These are phyloP conservation scores for Puma concolor DNA, from an alignment of 2,113 vertebrate species.

Conservation along the genomic window DNA sequence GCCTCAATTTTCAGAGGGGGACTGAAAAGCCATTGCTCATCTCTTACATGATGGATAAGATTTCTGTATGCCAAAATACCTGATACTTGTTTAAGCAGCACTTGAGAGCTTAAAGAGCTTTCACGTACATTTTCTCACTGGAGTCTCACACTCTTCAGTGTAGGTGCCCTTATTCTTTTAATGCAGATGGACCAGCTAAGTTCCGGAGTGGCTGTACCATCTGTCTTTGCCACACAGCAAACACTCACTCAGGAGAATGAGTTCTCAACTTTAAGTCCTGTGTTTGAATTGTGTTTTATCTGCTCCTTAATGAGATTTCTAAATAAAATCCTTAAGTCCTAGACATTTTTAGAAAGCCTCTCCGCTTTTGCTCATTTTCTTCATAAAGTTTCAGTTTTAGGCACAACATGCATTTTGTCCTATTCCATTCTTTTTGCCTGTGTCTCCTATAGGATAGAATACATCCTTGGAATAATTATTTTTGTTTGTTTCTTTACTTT, in stretches of 20 bases:
- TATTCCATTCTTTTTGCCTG: neutral
- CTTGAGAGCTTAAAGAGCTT: neutral
- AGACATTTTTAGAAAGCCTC: constrained; percentile 35
- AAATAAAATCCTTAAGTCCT: neutral
- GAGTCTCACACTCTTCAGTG: neutral
- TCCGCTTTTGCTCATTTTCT: neutral
- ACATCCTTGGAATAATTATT: neutral
- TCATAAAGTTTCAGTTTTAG: constrained; percentile 21
- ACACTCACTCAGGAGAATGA: neutral
- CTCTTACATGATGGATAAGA: neutral
- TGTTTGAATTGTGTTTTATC: constrained; percentile 36
- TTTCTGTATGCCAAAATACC: neutral
- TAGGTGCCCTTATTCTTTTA: constrained; percentile 15
- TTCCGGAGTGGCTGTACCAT: neutral
- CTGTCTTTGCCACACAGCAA: constrained; percentile 30
- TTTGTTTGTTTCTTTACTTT: neutral
- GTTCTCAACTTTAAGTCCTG: neutral
- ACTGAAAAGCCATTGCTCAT: neutral
- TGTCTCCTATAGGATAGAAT: neutral
- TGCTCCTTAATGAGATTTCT: constrained; percentile 21
- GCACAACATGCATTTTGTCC: neutral
- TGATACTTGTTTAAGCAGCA: neutral
- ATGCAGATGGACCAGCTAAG: constrained; percentile 13
- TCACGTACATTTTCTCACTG: neutral
- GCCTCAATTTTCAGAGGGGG: neutral